Evolutionary conservation across 2,888 invertebrate species (phyloP).

Genomic region (Xanthia togata): DNA sequence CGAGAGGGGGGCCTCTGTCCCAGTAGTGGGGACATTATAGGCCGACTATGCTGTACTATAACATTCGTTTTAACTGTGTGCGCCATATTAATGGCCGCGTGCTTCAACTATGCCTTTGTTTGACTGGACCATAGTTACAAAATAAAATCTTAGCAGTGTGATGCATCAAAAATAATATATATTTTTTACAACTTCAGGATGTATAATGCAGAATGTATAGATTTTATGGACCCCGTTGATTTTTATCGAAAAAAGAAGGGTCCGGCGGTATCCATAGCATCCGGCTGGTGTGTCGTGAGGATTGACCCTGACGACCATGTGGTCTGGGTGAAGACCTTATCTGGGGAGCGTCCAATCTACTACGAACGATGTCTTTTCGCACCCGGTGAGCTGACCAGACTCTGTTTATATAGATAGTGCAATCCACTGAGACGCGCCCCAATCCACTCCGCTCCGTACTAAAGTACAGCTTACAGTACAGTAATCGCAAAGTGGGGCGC

Average conservation of each 20-base stretch:
- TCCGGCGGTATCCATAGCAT: slow-evolving; percentile 83
- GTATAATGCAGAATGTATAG: slow-evolving; percentile 73
- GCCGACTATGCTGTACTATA: too few relatives aligned
- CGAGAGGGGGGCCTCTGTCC: too few relatives aligned
- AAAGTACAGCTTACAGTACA: too few relatives aligned
- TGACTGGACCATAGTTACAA: neutral
- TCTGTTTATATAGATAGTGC: too few relatives aligned
- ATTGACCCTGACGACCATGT: slow-evolving; percentile 85
- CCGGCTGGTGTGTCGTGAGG: slow-evolving; percentile 83
- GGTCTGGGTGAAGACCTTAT: slow-evolving; percentile 78
- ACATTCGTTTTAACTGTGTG: too few relatives aligned
- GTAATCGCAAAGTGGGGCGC: too few relatives aligned
- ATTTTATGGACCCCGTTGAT: slow-evolving; percentile 81
- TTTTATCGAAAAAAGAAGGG: slow-evolving; percentile 82
- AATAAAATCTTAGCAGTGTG: neutral
- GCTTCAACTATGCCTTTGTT: neutral
- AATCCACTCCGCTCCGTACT: too few relatives aligned
- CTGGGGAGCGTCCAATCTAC: slow-evolving; percentile 84
- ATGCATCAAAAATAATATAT: neutral
- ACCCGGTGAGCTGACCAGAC: slow-evolving; percentile 72
- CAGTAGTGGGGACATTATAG: too few relatives aligned
- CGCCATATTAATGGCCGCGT: too few relatives aligned
- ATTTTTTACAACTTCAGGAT: slow-evolving; percentile 71
- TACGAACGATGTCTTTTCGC: slow-evolving; percentile 85
- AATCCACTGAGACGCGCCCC: too few relatives aligned